A percentile compares a stretch with the other conserved stretches of the same genome.
Evolutionary conservation across 2,888 invertebrate species (phyloP).

Genomic region (Arctia plantaginis): DNA sequence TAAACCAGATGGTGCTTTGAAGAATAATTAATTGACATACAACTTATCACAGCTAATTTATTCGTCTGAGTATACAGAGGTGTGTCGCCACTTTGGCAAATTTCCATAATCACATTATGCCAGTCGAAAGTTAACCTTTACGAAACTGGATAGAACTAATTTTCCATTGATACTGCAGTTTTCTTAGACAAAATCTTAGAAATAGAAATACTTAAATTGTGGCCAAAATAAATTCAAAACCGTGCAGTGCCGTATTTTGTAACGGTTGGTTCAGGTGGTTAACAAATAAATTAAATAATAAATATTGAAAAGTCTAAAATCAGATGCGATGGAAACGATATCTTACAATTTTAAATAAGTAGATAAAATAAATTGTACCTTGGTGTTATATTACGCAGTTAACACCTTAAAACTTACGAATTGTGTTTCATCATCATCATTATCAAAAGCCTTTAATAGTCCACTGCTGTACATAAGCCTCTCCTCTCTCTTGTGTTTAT

Average conservation of each 20-base stretch:
- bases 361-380: slow-evolving; percentile 11
- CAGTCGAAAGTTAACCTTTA: slow-evolving; percentile 53
- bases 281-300: slow-evolving; percentile 57
- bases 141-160: slow-evolving; percentile 42
- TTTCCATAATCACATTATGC: slow-evolving; percentile 61
- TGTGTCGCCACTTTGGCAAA: slow-evolving; percentile 82
- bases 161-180: slow-evolving; percentile 50
- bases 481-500: too few relatives aligned
- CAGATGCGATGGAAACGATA: slow-evolving; percentile 37
- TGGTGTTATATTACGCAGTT: slow-evolving; percentile 18
- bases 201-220: slow-evolving; percentile 76
- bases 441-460: too few relatives aligned
- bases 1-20: slow-evolving; percentile 84
- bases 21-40: slow-evolving; percentile 86
- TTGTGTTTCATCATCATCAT: too few relatives aligned
- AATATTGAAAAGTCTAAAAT: slow-evolving; percentile 56
- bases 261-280: slow-evolving; percentile 61
- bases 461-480: too few relatives aligned
- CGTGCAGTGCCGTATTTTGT: slow-evolving; percentile 73
- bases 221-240: slow-evolving; percentile 81
- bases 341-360: slow-evolving; percentile 32
- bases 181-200: slow-evolving; percentile 59
- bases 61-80: slow-evolving; percentile 81
- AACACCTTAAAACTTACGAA: slow-evolving; percentile 9
- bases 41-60: slow-evolving; percentile 86